phyloP scores from a whole-genome alignment of 2,113 vertebrate species.

The Tychaedon coryphoeus region DNA sequence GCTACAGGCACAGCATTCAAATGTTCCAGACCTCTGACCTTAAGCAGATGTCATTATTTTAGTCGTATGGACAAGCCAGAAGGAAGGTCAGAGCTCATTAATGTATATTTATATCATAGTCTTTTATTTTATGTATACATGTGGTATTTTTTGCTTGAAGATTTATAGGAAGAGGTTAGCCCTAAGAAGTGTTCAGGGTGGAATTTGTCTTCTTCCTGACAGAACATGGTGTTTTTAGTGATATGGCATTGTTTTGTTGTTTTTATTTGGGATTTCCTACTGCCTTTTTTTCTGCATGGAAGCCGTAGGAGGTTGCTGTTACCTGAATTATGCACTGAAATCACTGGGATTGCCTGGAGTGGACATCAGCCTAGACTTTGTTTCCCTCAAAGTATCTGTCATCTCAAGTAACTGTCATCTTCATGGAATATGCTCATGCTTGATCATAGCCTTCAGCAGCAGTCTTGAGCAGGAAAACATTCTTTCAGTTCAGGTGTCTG shows the following conservation, averaged over 20 bases:
- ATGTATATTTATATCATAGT: neutral
- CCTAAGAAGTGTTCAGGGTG: neutral
- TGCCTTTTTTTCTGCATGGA: neutral
- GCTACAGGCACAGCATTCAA: neutral
- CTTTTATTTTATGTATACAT: neutral
- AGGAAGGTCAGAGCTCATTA: constrained; percentile 6
- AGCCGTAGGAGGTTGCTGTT: neutral
- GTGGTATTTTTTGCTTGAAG: neutral
- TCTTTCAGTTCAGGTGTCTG: neutral
- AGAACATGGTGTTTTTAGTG: neutral
- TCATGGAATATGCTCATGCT: neutral
- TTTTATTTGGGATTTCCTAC: neutral
- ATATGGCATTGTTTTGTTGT: neutral
- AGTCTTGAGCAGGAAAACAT: neutral
- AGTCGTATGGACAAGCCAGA: constrained; percentile 20
- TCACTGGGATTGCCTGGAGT: neutral
- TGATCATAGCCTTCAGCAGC: neutral
- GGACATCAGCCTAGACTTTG: neutral
- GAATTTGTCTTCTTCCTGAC: neutral
- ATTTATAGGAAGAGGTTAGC: neutral
- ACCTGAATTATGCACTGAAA: neutral
- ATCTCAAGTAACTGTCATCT: neutral
- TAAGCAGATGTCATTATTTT: constrained; percentile 39
- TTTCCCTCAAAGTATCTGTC: neutral
- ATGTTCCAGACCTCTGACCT: constrained; percentile 32